Evolutionary conservation across 2,113 vertebrate species (phyloP).

Genomic region (Neotoma lepida): DNA sequence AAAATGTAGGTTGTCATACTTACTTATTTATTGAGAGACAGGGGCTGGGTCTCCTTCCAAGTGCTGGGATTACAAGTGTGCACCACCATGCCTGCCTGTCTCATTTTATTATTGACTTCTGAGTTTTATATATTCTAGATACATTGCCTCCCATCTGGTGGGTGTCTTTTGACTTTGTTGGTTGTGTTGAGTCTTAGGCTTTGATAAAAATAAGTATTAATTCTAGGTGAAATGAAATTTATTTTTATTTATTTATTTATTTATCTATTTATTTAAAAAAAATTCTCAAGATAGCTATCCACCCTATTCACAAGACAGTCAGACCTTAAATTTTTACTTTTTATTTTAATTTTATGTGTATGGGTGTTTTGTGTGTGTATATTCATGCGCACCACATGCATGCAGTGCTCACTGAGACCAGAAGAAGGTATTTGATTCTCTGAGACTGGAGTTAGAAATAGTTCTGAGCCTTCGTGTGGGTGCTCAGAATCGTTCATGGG

Average conservation of each 20-base stretch:
- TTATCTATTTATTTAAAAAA: neutral
- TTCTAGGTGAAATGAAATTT: neutral
- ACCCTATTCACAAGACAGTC: neutral
- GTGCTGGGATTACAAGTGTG: neutral
- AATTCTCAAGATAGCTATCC: neutral
- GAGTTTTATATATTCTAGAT: neutral
- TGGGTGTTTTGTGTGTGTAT: neutral
- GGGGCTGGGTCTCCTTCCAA: neutral
- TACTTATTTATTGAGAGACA: neutral
- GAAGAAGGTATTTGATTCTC: neutral
- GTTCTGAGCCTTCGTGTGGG: neutral
- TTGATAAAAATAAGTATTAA: neutral
- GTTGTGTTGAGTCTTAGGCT: neutral
- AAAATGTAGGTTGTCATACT: neutral
- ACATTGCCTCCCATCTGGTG: neutral
- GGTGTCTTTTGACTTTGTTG: neutral
- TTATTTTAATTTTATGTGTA: neutral
- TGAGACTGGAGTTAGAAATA: neutral
- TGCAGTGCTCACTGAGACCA: neutral
- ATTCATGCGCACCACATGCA: neutral
- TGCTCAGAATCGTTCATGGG: neutral
- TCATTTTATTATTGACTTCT: neutral
- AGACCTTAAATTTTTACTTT: neutral
- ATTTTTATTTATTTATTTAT: neutral
- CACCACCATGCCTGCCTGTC: neutral